These are phyloP conservation scores for Sciaenops ocellatus DNA, from an alignment of 2,797 vertebrate species.

Conservation along the genomic window DNA sequence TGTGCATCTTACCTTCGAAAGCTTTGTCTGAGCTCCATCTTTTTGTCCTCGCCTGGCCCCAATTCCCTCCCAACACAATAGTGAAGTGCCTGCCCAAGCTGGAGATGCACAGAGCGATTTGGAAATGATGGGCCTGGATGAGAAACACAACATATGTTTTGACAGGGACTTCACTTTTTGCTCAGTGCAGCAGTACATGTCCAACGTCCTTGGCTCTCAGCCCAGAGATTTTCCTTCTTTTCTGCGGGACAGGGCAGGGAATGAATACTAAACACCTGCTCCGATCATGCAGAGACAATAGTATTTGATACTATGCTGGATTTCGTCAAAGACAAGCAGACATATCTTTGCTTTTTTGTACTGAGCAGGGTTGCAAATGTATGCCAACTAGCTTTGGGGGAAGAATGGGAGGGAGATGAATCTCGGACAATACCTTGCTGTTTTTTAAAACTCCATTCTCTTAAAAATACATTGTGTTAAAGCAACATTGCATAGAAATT, in stretches of 20 bases:
- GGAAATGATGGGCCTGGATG: constrained; percentile 52
- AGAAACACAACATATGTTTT: constrained; percentile 59
- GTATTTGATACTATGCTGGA: constrained; percentile 33
- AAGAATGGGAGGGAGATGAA: not conserved
- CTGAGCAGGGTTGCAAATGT: constrained; percentile 31
- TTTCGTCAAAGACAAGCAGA: constrained; percentile 44
- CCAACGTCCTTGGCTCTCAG: constrained; percentile 61
- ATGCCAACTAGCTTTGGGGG: not conserved
- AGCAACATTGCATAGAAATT: not conserved
- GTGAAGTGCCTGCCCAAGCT: constrained; percentile 45
- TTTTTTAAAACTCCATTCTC: constrained; percentile 8
- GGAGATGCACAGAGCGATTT: constrained; percentile 52
- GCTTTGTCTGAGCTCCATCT: constrained; percentile 35
- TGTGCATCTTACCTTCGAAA: constrained; percentile 22
- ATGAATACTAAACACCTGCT: constrained; percentile 67
- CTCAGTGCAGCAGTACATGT: constrained; percentile 50
- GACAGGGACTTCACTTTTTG: constrained; percentile 57
- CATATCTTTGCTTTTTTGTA: constrained; percentile 31
- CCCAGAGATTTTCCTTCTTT: constrained; percentile 64
- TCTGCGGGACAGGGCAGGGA: constrained; percentile 22
- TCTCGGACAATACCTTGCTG: constrained; percentile 7
- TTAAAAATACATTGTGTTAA: constrained; percentile 3
- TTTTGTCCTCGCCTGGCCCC: constrained; percentile 57
- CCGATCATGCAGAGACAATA: constrained; percentile 53
- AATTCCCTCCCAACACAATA: constrained; percentile 53